Percentiles rank a stretch among this genome's conserved stretches.
Evolutionary conservation across 1,140 invertebrate genomes (phyloP).

Genomic region (Drosophila nebulosa): DNA sequence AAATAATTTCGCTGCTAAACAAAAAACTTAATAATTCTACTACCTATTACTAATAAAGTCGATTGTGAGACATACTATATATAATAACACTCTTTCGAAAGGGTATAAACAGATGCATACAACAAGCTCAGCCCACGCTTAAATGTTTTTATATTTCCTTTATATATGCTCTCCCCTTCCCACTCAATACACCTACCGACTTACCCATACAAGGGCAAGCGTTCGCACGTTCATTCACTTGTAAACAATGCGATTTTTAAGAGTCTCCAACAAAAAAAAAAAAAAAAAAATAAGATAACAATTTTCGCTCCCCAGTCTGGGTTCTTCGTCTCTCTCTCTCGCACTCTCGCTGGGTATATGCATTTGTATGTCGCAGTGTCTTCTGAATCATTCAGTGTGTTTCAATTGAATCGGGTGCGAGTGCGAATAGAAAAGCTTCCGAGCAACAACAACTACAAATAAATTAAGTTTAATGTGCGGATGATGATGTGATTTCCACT

Average conservation of each 20-base stretch:
- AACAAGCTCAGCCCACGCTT: slow-evolving; percentile 22
- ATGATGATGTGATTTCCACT: slow-evolving; percentile 46
- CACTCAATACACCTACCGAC: background rate
- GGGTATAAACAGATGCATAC: slow-evolving; percentile 15
- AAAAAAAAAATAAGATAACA: slow-evolving; percentile 35
- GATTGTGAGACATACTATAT: no score
- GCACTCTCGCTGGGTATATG: background rate
- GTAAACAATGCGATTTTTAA: slow-evolving; percentile 28
- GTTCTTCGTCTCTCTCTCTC: background rate
- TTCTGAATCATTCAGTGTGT: slow-evolving; percentile 47
- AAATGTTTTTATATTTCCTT: slow-evolving; percentile 8
- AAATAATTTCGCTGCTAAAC: no score
- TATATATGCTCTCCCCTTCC: background rate
- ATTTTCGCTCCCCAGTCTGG: slow-evolving; percentile 15
- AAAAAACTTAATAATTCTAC: no score
- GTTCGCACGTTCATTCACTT: slow-evolving; percentile 50
- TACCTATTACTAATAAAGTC: no score
- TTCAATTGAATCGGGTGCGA: slow-evolving; percentile 29
- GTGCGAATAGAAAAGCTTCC: slow-evolving; percentile 7
- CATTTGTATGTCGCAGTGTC: background rate
- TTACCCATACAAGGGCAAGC: slow-evolving; percentile 8
- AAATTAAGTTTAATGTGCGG: slow-evolving; percentile 19
- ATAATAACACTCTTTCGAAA: background rate
- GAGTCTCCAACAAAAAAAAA: slow-evolving; percentile 6
- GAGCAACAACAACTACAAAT: background rate